A percentile compares a stretch with the other conserved stretches of the same genome.
Conservation (phyloP, 2,113 vertebrate species). For the Noctilio leporinus region DNA sequence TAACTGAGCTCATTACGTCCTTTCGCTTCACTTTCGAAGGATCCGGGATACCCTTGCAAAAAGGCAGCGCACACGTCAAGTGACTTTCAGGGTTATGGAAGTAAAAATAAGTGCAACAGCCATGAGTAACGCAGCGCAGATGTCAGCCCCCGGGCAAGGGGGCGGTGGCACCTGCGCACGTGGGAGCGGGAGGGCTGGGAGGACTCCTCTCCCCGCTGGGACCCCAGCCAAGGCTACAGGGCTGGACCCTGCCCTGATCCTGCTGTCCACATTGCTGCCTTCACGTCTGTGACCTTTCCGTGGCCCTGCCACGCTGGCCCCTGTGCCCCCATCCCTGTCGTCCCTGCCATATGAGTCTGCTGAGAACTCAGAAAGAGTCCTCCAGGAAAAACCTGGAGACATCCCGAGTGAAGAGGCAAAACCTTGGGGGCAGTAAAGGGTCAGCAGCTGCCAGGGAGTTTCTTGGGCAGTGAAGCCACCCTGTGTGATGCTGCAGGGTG, state of each 20-base stretch:
- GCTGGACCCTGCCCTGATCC: fast-evolving
- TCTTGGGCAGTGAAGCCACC: background rate
- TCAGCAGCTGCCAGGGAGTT: background rate
- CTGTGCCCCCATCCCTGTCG: background rate
- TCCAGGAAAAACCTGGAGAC: background rate
- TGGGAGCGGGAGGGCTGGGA: too few species aligned
- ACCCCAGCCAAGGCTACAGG: too few species aligned
- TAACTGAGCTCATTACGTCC: background rate
- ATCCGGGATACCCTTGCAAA: background rate
- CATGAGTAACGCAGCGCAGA: background rate
- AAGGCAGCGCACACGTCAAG: background rate
- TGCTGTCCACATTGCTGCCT: background rate
- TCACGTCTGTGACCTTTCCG: fast-evolving
- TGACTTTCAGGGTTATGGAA: background rate
- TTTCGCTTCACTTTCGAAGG: background rate
- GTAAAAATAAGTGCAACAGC: background rate
- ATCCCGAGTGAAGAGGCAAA: too few species aligned
- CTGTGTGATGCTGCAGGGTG: background rate
- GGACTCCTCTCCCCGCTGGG: background rate
- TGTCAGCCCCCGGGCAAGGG: background rate
- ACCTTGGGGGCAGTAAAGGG: background rate
- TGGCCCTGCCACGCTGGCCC: fast-evolving
- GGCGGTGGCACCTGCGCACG: too few species aligned
- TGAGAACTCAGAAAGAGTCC: too few species aligned
- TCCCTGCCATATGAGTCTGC: too few species aligned